Evolutionary conservation across 2,888 invertebrate genomes (phyloP), one percentile per base, ranked within the genome.

Genomic region (Xestia sexstrigata): DNA sequence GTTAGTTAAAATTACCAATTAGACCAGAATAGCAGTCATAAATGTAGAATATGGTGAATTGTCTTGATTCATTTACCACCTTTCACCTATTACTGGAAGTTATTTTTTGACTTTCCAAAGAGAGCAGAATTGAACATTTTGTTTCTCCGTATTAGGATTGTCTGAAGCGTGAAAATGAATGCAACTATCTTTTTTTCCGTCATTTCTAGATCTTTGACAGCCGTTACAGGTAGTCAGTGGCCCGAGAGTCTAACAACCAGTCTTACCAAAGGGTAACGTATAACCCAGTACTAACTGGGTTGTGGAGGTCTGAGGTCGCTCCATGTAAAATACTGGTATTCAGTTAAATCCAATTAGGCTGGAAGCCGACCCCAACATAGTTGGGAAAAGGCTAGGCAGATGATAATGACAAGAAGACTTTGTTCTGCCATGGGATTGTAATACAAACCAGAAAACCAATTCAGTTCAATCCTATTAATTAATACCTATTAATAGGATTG

Each of bases 1-100:
- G 65, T 42, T 65, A 42, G n/a, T 65, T 65, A 17, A n/a, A n/a
- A 65, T 42, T 65, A 65, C 65, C 42, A 42, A n/a, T 39, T 15
- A 63, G n/a, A 7, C 39, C 15, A n/a, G 15, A 39, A 42, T 17
- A 17, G n/a, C n/a, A 65, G 42, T 42, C 65, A 42, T 42, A 65
- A 65, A n/a, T 65, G n/a, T 42, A 5, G 35, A 23, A 23, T 35
- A 62, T 62, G 11, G 2, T 63, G 39, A 39, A 63, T n/a, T 13
- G 23, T 39, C n/a, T 65, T 42, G 65, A 20, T 42, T 65, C 3
- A 42, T 63, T 13, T n/a, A n/a, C n/a, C n/a, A n/a, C n/a, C n/a
- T n/a, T n/a, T n/a, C n/a, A n/a, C n/a, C n/a, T n/a, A n/a, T 20
- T 30, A 62, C 20, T 30, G 9, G 20, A 62, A 60, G 15, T n/a